Evolutionary conservation across 92 coral and sea anemone species (phyloP).

Genomic region (Desmophyllum pertusum): DNA sequence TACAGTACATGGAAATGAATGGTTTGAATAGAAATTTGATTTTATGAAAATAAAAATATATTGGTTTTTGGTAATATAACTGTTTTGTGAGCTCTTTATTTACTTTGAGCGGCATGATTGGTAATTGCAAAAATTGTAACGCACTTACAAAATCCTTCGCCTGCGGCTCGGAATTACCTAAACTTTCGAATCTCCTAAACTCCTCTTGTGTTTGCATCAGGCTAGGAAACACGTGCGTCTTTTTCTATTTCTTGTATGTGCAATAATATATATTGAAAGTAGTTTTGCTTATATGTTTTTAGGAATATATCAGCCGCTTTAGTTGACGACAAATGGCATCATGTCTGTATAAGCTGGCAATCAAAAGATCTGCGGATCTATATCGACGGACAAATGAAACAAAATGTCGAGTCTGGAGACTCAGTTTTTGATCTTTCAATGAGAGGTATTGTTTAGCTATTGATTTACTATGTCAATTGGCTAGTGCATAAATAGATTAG

Average conservation of each 20-base stretch:
- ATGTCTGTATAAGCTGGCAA: background rate
- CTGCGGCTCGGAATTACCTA: too few relatives aligned
- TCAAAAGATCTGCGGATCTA: background rate
- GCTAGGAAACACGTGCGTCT: too few relatives aligned
- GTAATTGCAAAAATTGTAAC: too few relatives aligned
- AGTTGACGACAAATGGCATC: conserved; percentile 8
- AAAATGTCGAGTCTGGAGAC: too few relatives aligned
- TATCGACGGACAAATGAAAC: background rate
- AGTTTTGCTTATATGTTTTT: background rate
- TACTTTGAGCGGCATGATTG: too few relatives aligned
- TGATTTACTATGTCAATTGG: background rate
- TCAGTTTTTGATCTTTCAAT: background rate
- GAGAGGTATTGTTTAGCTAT: background rate
- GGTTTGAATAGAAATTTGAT: background rate
- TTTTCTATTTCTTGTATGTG: too few relatives aligned
- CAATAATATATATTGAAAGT: too few relatives aligned
- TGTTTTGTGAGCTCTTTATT: background rate
- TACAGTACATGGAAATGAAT: background rate
- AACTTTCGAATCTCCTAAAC: too few relatives aligned
- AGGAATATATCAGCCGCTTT: background rate
- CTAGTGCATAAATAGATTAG: too few relatives aligned
- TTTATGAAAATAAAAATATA: background rate
- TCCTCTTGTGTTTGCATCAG: too few relatives aligned
- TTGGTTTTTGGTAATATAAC: background rate
- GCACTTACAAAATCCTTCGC: too few relatives aligned